These are phyloP conservation scores for Cydia fagiglandana DNA, from an alignment of 1,140 invertebrate species.

Conservation along the genomic window DNA sequence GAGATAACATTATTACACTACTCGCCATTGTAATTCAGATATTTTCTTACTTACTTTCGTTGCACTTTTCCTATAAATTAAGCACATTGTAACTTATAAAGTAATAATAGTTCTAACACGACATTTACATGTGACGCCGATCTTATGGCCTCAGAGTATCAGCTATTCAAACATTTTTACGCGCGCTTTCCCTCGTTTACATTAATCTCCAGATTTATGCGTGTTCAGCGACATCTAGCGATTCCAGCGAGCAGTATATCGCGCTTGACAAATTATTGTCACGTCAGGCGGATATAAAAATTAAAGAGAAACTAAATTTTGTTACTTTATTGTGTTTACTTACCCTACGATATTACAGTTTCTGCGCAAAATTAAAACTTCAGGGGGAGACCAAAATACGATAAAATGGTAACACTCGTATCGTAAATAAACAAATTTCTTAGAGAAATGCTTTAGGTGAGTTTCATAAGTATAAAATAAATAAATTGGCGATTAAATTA, in stretches of 20 bases:
- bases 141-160: background rate
- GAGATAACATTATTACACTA: too few relatives aligned
- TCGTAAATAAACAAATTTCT: too few relatives aligned
- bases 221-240: conserved; percentile 15
- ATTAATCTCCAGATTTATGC: conserved; percentile 28
- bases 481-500: too few relatives aligned
- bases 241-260: conserved; percentile 10
- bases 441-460: too few relatives aligned
- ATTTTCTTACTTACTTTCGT: too few relatives aligned
- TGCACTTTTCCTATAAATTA: too few relatives aligned
- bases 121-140: background rate
- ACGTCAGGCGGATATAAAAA: background rate
- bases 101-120: too few relatives aligned
- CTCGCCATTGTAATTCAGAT: too few relatives aligned
- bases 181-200: background rate
- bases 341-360: background rate
- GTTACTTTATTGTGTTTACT: conserved; percentile 6
- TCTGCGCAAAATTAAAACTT: background rate
- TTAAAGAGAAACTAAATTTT: conserved; percentile 2
- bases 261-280: conserved; percentile 2
- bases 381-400: background rate
- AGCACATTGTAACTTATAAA: too few relatives aligned
- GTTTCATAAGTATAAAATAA: too few relatives aligned
- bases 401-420: too few relatives aligned
- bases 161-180: conserved; percentile 27